phyloP scores from a whole-genome alignment of 2,113 vertebrate species.

The Pachycephala philippinensis region DNA sequence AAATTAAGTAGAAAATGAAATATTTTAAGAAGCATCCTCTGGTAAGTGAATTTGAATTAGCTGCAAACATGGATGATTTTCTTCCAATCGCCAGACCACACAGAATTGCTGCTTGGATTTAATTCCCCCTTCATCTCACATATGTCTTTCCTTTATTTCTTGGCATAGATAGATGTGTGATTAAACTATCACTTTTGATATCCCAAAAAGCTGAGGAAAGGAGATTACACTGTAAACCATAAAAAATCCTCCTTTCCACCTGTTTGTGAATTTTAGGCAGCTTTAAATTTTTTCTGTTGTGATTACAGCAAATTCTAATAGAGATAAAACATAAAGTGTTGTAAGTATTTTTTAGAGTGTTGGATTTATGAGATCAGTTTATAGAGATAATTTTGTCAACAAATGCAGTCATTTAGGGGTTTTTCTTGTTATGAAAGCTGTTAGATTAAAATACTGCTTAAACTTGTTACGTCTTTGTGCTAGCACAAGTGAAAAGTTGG shows the following conservation, averaged over 20 bases:
- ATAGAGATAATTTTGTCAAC: conserved; percentile 15
- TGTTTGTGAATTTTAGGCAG: not conserved
- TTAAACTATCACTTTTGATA: conserved; percentile 54
- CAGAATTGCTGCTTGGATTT: not conserved
- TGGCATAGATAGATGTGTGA: conserved; percentile 41
- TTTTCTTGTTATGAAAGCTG: not conserved
- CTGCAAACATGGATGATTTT: conserved; percentile 26
- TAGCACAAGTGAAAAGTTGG: not conserved
- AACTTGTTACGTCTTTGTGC: not conserved
- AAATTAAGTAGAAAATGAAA: conserved; percentile 57
- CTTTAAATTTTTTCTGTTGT: not conserved
- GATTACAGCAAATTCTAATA: conserved; percentile 9
- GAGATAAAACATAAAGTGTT: not conserved
- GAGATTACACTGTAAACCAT: conserved; percentile 42
- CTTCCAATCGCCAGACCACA: not conserved
- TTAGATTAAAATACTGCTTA: not conserved
- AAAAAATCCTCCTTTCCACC: conserved; percentile 6
- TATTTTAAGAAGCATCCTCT: conserved; percentile 40
- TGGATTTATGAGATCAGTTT: conserved; percentile 14
- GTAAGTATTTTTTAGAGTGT: not conserved
- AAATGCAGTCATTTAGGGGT: not conserved
- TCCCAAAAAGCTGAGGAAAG: conserved; percentile 19
- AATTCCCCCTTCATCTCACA: conserved; percentile 12
- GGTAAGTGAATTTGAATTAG: conserved; percentile 52
- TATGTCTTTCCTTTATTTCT: conserved; percentile 27